These are phyloP conservation scores for Centruroides vittatus DNA, from an alignment of 1,140 invertebrate genomes.

Conservation along the genomic window DNA sequence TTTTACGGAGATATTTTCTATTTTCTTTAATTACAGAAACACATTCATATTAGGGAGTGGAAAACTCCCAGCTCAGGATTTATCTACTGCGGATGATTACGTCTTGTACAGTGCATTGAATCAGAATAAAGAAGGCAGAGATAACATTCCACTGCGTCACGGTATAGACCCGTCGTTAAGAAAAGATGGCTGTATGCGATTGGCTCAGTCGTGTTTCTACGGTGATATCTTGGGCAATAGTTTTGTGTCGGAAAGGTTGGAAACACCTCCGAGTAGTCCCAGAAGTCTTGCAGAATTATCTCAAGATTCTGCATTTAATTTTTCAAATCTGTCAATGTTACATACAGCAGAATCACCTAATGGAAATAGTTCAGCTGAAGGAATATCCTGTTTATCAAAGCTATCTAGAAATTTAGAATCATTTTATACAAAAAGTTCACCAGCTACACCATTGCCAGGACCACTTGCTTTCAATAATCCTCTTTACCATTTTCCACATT, in stretches of 20 bases:
- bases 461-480: slow-evolving; percentile 77
- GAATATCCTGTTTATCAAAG: too few relatives aligned
- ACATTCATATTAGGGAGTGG: slow-evolving; percentile 23
- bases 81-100: slow-evolving; percentile 29
- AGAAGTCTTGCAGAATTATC: background rate
- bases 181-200: too few relatives aligned
- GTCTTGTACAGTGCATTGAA: slow-evolving; percentile 27
- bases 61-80: slow-evolving; percentile 21
- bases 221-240: background rate
- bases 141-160: too few relatives aligned
- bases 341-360: background rate
- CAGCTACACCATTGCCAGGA: slow-evolving; percentile 20
- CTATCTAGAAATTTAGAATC: too few relatives aligned
- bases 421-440: slow-evolving; percentile 9
- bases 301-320: background rate
- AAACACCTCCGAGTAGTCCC: background rate
- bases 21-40: too few relatives aligned
- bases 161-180: too few relatives aligned
- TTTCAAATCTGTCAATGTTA: background rate
- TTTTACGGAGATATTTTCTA: too few relatives aligned
- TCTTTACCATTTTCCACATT: slow-evolving; percentile 40
- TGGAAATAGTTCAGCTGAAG: too few relatives aligned
- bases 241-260: background rate
- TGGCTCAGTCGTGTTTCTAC: too few relatives aligned
- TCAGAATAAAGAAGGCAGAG: background rate